phyloP scores from a whole-genome alignment of 1,140 invertebrate genomes.

The Drosophila ohnishii region DNA sequence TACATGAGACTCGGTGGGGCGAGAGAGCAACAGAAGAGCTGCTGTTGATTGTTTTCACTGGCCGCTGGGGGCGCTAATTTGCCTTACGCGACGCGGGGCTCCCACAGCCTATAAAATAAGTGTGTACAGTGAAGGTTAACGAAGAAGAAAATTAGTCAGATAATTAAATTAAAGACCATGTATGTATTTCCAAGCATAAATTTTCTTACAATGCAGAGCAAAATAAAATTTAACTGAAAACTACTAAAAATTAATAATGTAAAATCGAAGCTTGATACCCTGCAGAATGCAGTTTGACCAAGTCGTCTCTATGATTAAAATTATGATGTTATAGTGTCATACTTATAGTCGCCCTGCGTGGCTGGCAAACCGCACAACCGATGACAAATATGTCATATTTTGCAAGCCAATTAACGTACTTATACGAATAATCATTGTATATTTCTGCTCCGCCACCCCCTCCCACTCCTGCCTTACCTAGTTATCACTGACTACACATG shows the following conservation, averaged over 20 bases:
- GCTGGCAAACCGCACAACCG: slow-evolving; percentile 1
- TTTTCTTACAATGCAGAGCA: no score
- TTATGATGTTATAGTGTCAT: neutral
- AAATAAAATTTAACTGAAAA: neutral
- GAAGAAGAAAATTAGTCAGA: neutral
- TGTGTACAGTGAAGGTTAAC: slow-evolving; percentile 37
- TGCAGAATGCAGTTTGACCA: no score
- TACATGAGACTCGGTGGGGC: slow-evolving; percentile 7
- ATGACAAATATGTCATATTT: slow-evolving; percentile 26
- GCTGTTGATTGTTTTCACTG: slow-evolving; percentile 69
- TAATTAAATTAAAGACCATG: slow-evolving; percentile 9
- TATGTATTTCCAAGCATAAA: neutral
- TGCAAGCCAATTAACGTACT: slow-evolving; percentile 40
- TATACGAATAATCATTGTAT: slow-evolving; percentile 12
- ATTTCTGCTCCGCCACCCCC: neutral
- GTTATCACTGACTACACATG: slow-evolving; percentile 9
- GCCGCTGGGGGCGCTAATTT: slow-evolving; percentile 77
- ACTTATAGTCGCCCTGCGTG: neutral
- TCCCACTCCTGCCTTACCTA: neutral
- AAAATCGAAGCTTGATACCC: no score
- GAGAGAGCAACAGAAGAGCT: slow-evolving; percentile 17
- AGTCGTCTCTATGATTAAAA: no score
- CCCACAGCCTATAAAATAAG: slow-evolving; percentile 30
- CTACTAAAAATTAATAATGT: neutral
- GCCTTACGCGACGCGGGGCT: slow-evolving; percentile 42